These are phyloP conservation scores for Nipponacmea schrenckii DNA, from an alignment of 2,888 invertebrate species.

Conservation along the genomic window DNA sequence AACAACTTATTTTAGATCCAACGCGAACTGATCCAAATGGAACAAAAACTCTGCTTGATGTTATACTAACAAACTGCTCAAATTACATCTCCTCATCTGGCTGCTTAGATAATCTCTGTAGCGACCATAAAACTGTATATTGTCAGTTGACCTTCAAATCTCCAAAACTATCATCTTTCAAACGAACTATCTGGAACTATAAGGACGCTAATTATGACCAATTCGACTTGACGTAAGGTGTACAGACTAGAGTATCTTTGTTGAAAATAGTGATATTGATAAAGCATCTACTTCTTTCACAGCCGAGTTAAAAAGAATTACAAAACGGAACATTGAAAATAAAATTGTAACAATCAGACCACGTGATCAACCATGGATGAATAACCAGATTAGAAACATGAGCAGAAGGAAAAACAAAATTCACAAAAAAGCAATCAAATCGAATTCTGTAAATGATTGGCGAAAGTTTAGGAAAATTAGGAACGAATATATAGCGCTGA, in stretches of 20 bases:
- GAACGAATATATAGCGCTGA: background rate
- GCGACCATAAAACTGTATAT: too few relatives aligned
- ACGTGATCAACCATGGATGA: too few relatives aligned
- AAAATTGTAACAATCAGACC: too few relatives aligned
- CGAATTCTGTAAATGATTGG: background rate
- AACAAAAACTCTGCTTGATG: background rate
- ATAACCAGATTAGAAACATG: too few relatives aligned
- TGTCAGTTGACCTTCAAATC: too few relatives aligned
- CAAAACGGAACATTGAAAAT: background rate
- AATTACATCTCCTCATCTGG: too few relatives aligned
- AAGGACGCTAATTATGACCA: too few relatives aligned
- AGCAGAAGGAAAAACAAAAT: background rate
- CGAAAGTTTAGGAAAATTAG: background rate
- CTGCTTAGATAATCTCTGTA: too few relatives aligned
- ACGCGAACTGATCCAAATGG: background rate
- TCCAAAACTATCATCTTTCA: too few relatives aligned
- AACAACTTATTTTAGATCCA: background rate
- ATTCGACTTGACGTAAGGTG: too few relatives aligned
- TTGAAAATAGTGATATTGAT: background rate
- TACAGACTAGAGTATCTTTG: background rate
- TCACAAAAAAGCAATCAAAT: background rate
- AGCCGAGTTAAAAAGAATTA: background rate
- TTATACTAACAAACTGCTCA: background rate
- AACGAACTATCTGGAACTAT: too few relatives aligned
- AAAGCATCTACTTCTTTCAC: background rate